phyloP scores from a whole-genome alignment of 2,113 vertebrate species.

The Prinia subflava region DNA sequence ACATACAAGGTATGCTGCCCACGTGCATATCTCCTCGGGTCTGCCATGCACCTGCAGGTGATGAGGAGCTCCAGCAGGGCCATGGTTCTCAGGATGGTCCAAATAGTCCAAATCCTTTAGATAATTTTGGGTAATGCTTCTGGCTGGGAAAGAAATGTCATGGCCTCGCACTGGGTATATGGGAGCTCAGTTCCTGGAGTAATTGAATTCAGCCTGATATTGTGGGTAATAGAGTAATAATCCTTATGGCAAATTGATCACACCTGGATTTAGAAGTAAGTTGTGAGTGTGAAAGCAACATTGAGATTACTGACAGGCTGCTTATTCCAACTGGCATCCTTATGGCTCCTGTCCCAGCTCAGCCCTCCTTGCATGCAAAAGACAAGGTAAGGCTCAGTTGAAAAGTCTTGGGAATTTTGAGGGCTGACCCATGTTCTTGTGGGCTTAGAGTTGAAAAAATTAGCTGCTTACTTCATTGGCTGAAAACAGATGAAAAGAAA shows the following conservation, averaged over 20 bases:
- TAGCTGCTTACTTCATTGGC: not conserved
- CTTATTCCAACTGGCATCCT: not conserved
- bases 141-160: not conserved
- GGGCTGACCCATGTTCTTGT: not conserved
- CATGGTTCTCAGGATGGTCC: not conserved
- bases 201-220: not conserved
- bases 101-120: not conserved
- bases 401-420: not conserved
- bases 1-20: not conserved
- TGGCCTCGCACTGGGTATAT: not conserved
- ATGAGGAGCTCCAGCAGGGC: not conserved
- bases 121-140: not conserved
- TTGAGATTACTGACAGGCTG: not conserved
- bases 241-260: not conserved
- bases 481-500: not conserved
- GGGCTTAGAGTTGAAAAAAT: not conserved
- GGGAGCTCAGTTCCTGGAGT: not conserved
- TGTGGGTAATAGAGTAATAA: not conserved
- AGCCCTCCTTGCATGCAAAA: not conserved
- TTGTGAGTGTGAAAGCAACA: not conserved
- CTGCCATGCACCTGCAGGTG: not conserved
- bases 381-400: not conserved
- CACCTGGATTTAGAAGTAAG: not conserved
- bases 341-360: not conserved
- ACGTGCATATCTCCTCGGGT: rapidly evolving